These are phyloP conservation scores for Phenganax stokvisi DNA, from an alignment of 92 coral and sea anemone genomes.

Conservation along the genomic window DNA sequence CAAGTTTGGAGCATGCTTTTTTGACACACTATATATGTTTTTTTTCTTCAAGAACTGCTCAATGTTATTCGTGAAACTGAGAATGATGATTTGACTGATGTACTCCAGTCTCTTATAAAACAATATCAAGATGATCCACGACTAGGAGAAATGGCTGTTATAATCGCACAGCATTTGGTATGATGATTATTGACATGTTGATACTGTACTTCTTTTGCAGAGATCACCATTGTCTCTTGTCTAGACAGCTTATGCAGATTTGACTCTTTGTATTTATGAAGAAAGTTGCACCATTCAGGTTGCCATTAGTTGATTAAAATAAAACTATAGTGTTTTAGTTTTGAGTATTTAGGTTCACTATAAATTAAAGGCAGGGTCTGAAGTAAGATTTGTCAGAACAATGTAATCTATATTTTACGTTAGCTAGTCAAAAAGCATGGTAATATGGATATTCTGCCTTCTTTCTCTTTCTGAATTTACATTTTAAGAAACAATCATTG, in stretches of 20 bases:
- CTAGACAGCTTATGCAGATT: too few relatives aligned
- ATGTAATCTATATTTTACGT: too few relatives aligned
- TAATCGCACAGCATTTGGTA: slow-evolving; percentile 84
- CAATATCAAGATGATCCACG: slow-evolving; percentile 87
- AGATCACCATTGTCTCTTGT: not conserved
- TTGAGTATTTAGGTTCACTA: not conserved
- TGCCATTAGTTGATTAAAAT: not conserved
- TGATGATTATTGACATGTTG: not conserved
- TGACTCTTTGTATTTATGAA: too few relatives aligned
- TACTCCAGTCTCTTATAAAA: slow-evolving; percentile 75
- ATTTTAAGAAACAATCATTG: too few relatives aligned
- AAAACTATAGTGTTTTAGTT: not conserved
- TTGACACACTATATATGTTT: not conserved
- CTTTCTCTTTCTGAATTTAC: too few relatives aligned
- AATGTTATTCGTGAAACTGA: slow-evolving; percentile 86
- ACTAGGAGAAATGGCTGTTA: slow-evolving; percentile 84
- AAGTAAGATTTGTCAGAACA: not conserved
- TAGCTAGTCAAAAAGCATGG: too few relatives aligned
- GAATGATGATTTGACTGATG: slow-evolving; percentile 86
- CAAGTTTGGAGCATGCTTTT: not conserved
- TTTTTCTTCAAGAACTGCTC: slow-evolving; percentile 56
- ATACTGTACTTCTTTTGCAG: not conserved
- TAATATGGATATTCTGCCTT: too few relatives aligned
- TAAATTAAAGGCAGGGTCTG: not conserved
- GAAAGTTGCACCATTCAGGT: not conserved